A percentile compares a stretch with the other conserved stretches of the same genome.
These are phyloP conservation scores for Chaenogobius annularis DNA, from an alignment of 2,113 vertebrate genomes.

Conservation along the genomic window DNA sequence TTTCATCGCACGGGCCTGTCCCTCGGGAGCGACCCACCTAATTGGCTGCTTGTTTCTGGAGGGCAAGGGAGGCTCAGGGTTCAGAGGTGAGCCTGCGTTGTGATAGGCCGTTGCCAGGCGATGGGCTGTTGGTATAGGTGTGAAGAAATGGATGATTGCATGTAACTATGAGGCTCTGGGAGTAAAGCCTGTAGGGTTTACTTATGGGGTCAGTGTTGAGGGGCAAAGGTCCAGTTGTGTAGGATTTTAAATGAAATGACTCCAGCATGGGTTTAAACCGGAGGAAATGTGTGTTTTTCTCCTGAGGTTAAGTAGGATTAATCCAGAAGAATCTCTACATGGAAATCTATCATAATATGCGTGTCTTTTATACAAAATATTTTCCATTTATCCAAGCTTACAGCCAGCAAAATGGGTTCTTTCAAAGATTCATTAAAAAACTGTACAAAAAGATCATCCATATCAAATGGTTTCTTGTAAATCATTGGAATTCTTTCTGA, in stretches of 20 bases:
- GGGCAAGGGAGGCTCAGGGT: slow-evolving; percentile 30
- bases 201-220: slow-evolving; percentile 8
- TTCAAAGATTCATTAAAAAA: too few relatives aligned
- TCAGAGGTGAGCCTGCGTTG: slow-evolving; percentile 37
- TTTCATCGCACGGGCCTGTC: slow-evolving; percentile 54
- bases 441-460: background rate
- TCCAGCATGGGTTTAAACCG: background rate
- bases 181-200: slow-evolving; percentile 3
- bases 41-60: slow-evolving; percentile 59
- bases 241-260: background rate
- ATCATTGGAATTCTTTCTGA: background rate
- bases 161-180: slow-evolving; percentile 17
- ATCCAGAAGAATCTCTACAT: background rate
- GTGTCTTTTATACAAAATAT: background rate
- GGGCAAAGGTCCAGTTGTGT: background rate
- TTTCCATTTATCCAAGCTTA: background rate
- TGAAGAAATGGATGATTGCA: slow-evolving; percentile 41
- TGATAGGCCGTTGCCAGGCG: slow-evolving; percentile 70
- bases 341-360: too few relatives aligned
- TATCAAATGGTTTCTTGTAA: too few relatives aligned
- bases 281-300: background rate
- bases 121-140: slow-evolving; percentile 44
- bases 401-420: background rate
- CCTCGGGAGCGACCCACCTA: slow-evolving; percentile 62
- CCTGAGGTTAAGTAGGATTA: background rate